Conservation (phyloP, 2,113 vertebrate genomes). For the Stomatorhinus ivindoensis region DNA sequence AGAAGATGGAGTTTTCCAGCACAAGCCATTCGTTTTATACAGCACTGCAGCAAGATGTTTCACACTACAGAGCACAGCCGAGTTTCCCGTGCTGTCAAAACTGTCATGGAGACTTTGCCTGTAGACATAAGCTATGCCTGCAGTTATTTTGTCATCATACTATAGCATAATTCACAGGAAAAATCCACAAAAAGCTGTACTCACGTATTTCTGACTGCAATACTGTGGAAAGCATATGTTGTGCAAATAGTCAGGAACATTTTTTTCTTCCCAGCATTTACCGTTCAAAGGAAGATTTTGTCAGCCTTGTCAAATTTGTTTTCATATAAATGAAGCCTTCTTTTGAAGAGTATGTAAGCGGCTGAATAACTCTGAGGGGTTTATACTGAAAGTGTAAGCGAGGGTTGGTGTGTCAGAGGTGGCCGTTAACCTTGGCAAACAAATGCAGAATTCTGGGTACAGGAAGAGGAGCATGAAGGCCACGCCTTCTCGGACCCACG, state of each 20-base stretch:
- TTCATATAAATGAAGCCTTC: neutral
- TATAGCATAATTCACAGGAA: neutral
- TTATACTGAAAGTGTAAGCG: neutral
- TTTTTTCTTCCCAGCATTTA: neutral
- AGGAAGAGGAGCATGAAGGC: neutral
- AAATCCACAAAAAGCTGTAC: neutral
- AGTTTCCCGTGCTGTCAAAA: neutral
- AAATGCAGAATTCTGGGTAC: neutral
- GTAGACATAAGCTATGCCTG: constrained; percentile 2
- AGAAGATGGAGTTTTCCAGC: neutral
- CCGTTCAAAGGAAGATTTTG: neutral
- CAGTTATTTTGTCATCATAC: neutral
- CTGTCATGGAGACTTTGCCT: constrained; percentile 6
- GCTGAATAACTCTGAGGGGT: neutral
- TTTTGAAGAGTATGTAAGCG: neutral
- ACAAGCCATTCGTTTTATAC: neutral
- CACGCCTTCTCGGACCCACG: constrained; percentile 24
- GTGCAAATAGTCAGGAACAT: neutral
- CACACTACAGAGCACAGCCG: neutral
- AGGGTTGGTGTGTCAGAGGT: neutral
- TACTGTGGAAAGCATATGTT: neutral
- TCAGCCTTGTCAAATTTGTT: neutral
- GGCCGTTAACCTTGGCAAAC: neutral
- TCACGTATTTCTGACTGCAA: neutral
- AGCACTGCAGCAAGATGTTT: neutral